Evolutionary conservation across 2,797 vertebrate species (phyloP), one percentile per base, ranked within the genome.

Genomic region (Semotilus atromaculatus): DNA sequence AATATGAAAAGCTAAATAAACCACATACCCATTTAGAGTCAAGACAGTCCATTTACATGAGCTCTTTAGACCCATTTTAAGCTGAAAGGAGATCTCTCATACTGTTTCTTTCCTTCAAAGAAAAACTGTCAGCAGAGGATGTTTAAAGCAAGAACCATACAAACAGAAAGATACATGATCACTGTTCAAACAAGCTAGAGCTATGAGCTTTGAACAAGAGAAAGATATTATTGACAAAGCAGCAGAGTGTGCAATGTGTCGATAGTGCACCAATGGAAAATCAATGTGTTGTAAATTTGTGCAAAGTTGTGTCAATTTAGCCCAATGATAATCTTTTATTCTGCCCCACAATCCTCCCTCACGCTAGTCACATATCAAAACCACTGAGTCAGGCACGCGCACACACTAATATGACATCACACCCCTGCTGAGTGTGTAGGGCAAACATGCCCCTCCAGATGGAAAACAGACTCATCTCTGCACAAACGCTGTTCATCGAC

Each of bases 361-460:
- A 36, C 16, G 16, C 43, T 64, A 64, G 62, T 79, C 68, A 60
- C n/a, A 71, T 34, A 72, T 82, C 55, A 86, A 60, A 75, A 64
- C 43, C 40, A 82, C 38, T 73, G 51, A 81, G 66, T 66, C 66
- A 83, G 43, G 79, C 26, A 8, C 11, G 29, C 80, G 67, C 76
- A 62, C 67, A 62, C 60, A 70, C 76, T 86, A 73, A 86, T 91
- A 91, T 92, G 93, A 93, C 92, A 94, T 93, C 92, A 92, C 93
- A 93, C 93, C 93, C 93, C 93, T 70, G 87, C 93, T 91, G 92
- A 84, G 94, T 90, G 91, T 62, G 89, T 92, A 91, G 92, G 92
- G 92, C 92, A 91, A 93, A 94, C 93, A 94, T 80, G 80, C 88
- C 86, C 75, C 38, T 80, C 75, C 80, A 88, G 83, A 85, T 85